Evolutionary conservation across 2,797 vertebrate species (phyloP).

Genomic region (Crypturellus tataupa): DNA sequence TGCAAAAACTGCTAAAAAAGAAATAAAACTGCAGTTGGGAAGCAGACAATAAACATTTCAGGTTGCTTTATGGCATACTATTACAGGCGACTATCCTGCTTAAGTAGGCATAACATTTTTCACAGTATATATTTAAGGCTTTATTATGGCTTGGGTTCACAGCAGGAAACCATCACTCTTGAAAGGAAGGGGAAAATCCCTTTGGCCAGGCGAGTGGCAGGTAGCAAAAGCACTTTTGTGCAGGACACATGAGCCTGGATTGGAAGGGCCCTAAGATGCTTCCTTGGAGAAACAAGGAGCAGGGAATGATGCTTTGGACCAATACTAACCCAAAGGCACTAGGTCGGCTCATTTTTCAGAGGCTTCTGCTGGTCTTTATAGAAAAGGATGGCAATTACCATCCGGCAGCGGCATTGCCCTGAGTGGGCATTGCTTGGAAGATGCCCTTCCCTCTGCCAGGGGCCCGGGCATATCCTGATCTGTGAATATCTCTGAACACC

Average conservation of each 20-base stretch:
- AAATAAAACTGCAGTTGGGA: conserved; percentile 56
- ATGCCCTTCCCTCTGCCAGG: background rate
- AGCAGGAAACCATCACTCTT: conserved; percentile 38
- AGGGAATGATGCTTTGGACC: background rate
- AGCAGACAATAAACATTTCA: conserved; percentile 67
- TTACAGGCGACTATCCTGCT: conserved; percentile 69
- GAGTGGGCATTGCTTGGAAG: background rate
- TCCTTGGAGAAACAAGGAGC: rapidly evolving
- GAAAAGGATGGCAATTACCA: background rate
- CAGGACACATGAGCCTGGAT: background rate
- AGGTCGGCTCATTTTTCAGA: rapidly evolving
- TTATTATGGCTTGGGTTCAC: conserved; percentile 57
- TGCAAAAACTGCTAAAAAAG: conserved; percentile 37
- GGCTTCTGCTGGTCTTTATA: background rate
- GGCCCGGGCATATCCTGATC: background rate
- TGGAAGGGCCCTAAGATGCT: background rate
- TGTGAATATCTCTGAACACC: too few species aligned
- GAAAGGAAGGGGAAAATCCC: conserved; percentile 14
- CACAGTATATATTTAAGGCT: conserved; percentile 66
- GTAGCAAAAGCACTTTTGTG: background rate
- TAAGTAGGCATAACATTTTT: conserved; percentile 72
- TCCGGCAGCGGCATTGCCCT: rapidly evolving
- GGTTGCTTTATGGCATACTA: conserved; percentile 55
- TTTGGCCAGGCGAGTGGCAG: conserved; percentile 5
- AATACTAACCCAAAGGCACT: background rate